These are phyloP conservation scores for Rhagophthalmus giganteus DNA, from an alignment of 2,888 invertebrate genomes.

Conservation along the genomic window DNA sequence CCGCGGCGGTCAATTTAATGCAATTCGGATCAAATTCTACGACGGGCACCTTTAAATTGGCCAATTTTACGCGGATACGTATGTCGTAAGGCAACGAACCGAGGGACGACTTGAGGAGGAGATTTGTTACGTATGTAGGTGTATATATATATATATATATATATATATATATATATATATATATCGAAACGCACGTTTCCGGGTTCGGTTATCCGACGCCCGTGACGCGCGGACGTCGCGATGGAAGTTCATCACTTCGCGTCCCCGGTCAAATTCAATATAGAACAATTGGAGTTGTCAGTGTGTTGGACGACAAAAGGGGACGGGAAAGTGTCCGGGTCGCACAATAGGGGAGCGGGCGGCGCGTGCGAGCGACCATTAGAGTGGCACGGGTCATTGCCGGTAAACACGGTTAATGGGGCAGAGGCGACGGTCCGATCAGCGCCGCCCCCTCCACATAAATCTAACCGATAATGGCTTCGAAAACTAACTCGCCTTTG, in stretches of 20 bases:
- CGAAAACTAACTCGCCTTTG: conserved; percentile 25
- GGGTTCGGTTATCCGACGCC: too few species aligned
- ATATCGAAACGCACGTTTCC: too few species aligned
- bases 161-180: too few species aligned
- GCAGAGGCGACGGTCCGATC: conserved; percentile 41
- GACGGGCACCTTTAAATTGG: conserved; percentile 37
- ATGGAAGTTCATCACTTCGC: too few species aligned
- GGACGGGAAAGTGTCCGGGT: conserved; percentile 20
- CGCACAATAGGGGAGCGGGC: conserved; percentile 22
- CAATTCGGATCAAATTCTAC: conserved; percentile 45
- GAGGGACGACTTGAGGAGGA: background rate
- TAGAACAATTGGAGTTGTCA: conserved; percentile 17
- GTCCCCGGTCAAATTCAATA: too few species aligned
- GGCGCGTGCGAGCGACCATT: conserved; percentile 39
- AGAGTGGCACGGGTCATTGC: conserved; percentile 41
- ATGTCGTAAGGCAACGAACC: background rate
- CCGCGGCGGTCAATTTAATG: conserved; percentile 46
- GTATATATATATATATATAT: too few species aligned
- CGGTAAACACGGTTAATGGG: conserved; percentile 41
- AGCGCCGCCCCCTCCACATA: conserved; percentile 35
- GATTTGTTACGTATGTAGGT: conserved; percentile 2
- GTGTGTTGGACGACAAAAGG: conserved; percentile 14
- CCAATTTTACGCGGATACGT: conserved; percentile 7
- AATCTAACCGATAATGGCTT: conserved; percentile 38
- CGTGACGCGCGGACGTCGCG: too few species aligned